phyloP scores from a whole-genome alignment of 2,113 vertebrate species.

The Albula goreensis region DNA sequence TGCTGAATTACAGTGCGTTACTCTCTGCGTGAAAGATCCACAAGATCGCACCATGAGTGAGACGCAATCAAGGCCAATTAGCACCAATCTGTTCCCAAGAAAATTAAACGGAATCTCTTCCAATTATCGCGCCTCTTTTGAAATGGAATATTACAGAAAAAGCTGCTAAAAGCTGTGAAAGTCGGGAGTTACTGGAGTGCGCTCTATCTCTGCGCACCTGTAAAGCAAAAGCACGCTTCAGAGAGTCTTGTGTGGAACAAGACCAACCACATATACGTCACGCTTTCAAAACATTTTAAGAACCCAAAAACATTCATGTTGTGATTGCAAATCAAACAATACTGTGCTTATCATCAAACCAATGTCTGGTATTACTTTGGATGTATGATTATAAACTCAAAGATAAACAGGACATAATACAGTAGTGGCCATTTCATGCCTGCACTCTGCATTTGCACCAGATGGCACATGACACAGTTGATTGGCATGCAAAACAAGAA shows the following conservation, averaged over 20 bases:
- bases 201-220: conserved; percentile 14
- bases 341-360: neutral
- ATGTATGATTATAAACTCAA: neutral
- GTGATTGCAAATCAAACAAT: neutral
- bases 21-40: conserved; percentile 4
- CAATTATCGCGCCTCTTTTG: conserved; percentile 29
- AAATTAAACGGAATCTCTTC: conserved; percentile 28
- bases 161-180: conserved; percentile 14
- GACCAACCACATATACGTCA: neutral
- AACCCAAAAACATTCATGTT: neutral
- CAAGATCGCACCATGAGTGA: conserved; percentile 11
- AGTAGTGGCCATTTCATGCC: neutral
- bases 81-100: conserved; percentile 26
- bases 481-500: neutral
- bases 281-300: neutral
- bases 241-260: neutral
- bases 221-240: neutral
- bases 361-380: neutral
- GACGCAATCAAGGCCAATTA: conserved; percentile 27
- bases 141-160: conserved; percentile 23
- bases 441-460: neutral
- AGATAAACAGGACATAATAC: neutral
- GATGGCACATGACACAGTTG: neutral
- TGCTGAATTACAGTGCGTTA: conserved; percentile 9
- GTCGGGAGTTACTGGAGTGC: neutral